Conservation (phyloP, 2,797 vertebrate species). For the Pelodytes ibericus region DNA sequence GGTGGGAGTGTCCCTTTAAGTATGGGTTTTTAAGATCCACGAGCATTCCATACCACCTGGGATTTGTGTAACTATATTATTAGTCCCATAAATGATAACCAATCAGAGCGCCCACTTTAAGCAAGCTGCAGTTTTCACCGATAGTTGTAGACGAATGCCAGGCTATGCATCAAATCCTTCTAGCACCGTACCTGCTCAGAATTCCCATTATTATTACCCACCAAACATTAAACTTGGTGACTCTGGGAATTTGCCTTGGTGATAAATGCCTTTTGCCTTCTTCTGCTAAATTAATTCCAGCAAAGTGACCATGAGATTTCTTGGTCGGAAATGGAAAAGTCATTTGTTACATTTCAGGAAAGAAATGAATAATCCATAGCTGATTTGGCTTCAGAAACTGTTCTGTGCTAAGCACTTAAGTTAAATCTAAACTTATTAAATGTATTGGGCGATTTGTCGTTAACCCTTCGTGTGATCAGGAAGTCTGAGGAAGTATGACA, state of each 20-base stretch:
- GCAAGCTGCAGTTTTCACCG: too few species aligned
- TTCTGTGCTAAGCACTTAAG: constrained; percentile 46
- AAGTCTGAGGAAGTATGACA: background rate
- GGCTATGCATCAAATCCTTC: background rate
- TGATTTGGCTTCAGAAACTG: constrained; percentile 42
- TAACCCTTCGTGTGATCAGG: constrained; percentile 19
- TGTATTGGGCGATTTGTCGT: constrained; percentile 27
- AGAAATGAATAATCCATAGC: constrained; percentile 56
- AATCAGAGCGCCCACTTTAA: too few species aligned
- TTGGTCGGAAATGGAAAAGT: constrained; percentile 53
- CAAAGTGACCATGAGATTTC: constrained; percentile 56
- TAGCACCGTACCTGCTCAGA: background rate
- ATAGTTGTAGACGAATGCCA: background rate
- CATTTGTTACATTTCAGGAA: constrained; percentile 55
- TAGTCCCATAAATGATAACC: too few species aligned
- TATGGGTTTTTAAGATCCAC: too few species aligned
- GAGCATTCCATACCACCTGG: too few species aligned
- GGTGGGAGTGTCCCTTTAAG: too few species aligned
- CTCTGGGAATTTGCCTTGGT: constrained; percentile 52
- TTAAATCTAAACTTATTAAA: constrained; percentile 48
- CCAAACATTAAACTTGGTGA: constrained; percentile 36
- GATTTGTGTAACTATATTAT: too few species aligned
- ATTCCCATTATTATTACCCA: background rate
- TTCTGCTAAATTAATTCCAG: constrained; percentile 53
- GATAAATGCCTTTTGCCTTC: constrained; percentile 49